Evolutionary conservation across 2,888 invertebrate species (phyloP), one percentile per base, ranked within the genome.

Genomic region (Diachrysia chrysitis): DNA sequence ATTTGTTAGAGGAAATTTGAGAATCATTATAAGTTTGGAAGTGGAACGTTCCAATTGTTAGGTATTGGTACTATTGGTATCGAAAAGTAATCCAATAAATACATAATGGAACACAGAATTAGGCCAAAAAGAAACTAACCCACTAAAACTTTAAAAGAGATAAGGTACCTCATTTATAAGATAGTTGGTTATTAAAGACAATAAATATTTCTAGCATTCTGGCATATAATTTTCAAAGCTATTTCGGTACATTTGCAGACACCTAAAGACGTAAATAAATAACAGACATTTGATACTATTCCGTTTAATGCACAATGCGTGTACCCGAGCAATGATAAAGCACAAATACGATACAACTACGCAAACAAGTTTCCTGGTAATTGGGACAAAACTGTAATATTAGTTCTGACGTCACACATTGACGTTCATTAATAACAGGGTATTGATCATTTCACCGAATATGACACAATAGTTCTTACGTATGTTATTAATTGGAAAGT

Each of bases 341-440:
- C 58, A 51, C 14, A 58, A 62, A 78, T 68, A 59, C 53, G 55
- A 59, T 19, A 54, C 63, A 29, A 23, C 63, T 64, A 37, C 35
- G 62, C 69, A 59, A 59, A 46, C 48, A 51, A 61, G 48, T 73
- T 78, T 64, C 78, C 59, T 9, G 25, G 78, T 64, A 69, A 69
- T 78, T 69, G 56, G 69, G 58, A 62, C 56, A 63, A 63, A 77
- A 73, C 61, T 64, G 62, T 64, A 69, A 73, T 64, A 59, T 68
- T 63, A 64, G 37, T n/a, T n/a, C 17, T 46, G 61, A 64, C 64
- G 78, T 73, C 63, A 76, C 67, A 25, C 54, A 21, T 37, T 63
- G 59, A 60, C 29, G 54, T 29, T 25, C 23, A 48, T 56, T 21
- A 35, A 42, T 16, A 77, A 69, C 48, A 62, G 53, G 23, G 53